phyloP scores from a whole-genome alignment of 2,888 invertebrate species.

The Teleiodes luculella region DNA sequence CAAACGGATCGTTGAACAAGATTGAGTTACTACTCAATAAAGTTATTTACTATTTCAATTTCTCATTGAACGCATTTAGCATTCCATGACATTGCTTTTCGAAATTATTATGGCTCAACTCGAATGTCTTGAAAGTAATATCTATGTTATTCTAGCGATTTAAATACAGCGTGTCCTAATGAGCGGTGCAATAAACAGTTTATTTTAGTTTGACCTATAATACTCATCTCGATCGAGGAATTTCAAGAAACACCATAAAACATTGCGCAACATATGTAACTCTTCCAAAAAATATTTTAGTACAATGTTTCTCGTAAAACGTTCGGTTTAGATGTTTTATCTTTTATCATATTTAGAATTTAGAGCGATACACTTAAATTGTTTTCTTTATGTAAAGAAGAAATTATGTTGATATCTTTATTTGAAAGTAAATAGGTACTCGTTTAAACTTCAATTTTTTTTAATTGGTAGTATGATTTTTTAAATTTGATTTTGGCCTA shows the following conservation, averaged over 20 bases:
- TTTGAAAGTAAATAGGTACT: no score
- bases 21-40: background rate
- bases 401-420: no score
- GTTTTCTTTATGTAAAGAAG: no score
- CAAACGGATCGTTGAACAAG: background rate
- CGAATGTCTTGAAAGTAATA: background rate
- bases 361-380: no score
- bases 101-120: no score
- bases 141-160: slow-evolving; percentile 39
- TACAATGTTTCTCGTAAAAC: background rate
- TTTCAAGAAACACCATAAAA: slow-evolving; percentile 57
- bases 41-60: background rate
- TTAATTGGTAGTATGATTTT: no score
- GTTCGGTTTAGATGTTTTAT: background rate
- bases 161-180: slow-evolving; percentile 54
- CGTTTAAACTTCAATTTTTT: no score
- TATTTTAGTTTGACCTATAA: slow-evolving; percentile 68
- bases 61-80: background rate
- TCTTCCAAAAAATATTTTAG: background rate
- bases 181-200: slow-evolving; percentile 57
- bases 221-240: slow-evolving; percentile 47
- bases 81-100: background rate
- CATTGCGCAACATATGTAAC: slow-evolving; percentile 56
- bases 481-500: no score
- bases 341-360: background rate